Evolutionary conservation across 2,888 invertebrate genomes (phyloP).

Genomic region (Labia minor): DNA sequence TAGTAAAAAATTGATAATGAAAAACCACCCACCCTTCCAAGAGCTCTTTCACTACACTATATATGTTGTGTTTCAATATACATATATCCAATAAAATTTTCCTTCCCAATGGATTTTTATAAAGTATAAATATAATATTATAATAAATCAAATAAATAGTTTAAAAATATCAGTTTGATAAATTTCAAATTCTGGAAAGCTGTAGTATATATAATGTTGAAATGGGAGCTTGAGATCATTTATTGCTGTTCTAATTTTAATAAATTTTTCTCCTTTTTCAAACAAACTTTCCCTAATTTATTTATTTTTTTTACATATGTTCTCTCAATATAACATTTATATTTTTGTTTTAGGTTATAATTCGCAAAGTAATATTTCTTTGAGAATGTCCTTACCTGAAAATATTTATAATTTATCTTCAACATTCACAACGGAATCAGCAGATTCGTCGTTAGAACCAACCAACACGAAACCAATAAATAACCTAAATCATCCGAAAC

Average conservation of each 20-base stretch:
- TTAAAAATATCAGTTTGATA: too few relatives aligned
- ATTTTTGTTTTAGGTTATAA: neutral
- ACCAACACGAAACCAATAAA: neutral
- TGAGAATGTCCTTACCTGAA: neutral
- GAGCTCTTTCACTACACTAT: too few relatives aligned
- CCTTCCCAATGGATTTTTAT: too few relatives aligned
- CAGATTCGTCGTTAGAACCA: neutral
- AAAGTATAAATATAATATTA: too few relatives aligned
- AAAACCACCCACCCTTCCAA: too few relatives aligned
- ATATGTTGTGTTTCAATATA: too few relatives aligned
- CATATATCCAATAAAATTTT: too few relatives aligned
- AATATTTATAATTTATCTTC: neutral
- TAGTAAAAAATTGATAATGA: neutral
- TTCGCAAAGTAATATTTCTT: neutral
- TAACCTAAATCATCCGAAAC: neutral
- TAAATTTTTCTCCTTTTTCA: neutral
- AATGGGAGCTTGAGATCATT: too few relatives aligned
- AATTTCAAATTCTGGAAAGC: too few relatives aligned
- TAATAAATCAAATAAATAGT: too few relatives aligned
- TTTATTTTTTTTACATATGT: neutral
- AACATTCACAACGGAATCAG: neutral
- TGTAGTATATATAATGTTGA: too few relatives aligned
- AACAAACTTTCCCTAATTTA: neutral
- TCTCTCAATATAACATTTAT: neutral
- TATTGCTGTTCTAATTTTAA: too few relatives aligned